Evolutionary conservation across 2,888 invertebrate species (phyloP).

Genomic region (Drosophila antonietae): DNA sequence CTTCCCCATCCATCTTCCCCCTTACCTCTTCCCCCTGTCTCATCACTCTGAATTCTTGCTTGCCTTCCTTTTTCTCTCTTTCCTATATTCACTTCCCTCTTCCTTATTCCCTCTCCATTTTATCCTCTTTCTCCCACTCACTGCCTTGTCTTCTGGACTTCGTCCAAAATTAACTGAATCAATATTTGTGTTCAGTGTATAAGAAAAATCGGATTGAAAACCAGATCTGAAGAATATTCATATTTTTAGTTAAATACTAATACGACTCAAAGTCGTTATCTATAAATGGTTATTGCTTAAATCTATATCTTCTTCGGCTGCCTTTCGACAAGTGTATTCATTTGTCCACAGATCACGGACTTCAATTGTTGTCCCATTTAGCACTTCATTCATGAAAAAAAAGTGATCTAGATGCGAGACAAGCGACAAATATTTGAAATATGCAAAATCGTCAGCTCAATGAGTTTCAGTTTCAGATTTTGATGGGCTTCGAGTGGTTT

Average conservation of each 20-base stretch:
- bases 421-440: constrained; percentile 13
- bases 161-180: no score
- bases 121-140: background rate
- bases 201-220: background rate
- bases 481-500: background rate
- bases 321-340: constrained; percentile 20
- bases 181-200: constrained; percentile 3
- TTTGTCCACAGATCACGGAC: constrained; percentile 6
- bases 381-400: constrained; percentile 38
- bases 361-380: constrained; percentile 27
- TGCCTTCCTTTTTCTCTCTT: no score
- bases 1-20: no score
- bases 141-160: no score
- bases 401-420: constrained; percentile 22
- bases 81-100: background rate
- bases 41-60: background rate
- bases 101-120: background rate
- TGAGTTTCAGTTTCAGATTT: background rate
- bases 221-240: background rate
- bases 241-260: background rate
- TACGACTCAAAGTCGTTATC: background rate
- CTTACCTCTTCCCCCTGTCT: background rate
- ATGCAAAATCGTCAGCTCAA: constrained; percentile 7
- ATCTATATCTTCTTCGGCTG: background rate
- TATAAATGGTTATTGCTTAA: background rate